These are phyloP conservation scores for Porites lutea DNA, from an alignment of 64 coral and sea anemone species.

Conservation along the genomic window DNA sequence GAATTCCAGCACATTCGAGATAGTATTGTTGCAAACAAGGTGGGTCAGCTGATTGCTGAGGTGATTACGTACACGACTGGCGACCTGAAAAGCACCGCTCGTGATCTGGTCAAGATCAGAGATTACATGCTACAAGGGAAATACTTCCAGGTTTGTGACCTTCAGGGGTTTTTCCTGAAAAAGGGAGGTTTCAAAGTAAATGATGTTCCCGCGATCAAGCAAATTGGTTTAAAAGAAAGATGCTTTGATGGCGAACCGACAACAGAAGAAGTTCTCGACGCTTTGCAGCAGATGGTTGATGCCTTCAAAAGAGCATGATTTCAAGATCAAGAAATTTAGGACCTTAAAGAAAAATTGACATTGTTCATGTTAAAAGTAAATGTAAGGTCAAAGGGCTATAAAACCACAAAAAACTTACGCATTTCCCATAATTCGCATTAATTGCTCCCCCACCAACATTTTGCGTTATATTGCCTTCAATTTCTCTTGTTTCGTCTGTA, in stretches of 20 bases:
- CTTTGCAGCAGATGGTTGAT: not conserved
- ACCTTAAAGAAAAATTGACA: too few relatives aligned
- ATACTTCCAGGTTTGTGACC: conserved; percentile 49
- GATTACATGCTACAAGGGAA: not conserved
- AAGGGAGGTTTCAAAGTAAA: conserved; percentile 22
- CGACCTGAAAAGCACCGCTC: not conserved
- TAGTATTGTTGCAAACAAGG: not conserved
- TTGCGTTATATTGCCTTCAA: too few relatives aligned
- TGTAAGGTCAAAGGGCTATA: too few relatives aligned
- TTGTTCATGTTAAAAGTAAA: too few relatives aligned
- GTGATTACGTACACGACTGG: not conserved
- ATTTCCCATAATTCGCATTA: too few relatives aligned
- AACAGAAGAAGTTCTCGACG: not conserved
- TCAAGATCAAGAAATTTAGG: too few relatives aligned
- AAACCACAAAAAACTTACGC: too few relatives aligned
- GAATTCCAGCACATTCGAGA: conserved; percentile 17
- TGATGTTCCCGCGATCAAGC: not conserved
- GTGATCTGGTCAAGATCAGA: conserved; percentile 15
- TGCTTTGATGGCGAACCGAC: conserved; percentile 22
- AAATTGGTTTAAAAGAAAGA: not conserved
- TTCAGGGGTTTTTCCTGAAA: conserved; percentile 48
- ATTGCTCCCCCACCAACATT: too few relatives aligned
- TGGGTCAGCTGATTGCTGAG: not conserved
- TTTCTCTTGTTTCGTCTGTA: too few relatives aligned
- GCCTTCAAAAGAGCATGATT: not conserved